Evolutionary conservation across 2,888 invertebrate genomes (phyloP), one percentile per base, ranked within the genome.

Genomic region (Epinotia ramella): DNA sequence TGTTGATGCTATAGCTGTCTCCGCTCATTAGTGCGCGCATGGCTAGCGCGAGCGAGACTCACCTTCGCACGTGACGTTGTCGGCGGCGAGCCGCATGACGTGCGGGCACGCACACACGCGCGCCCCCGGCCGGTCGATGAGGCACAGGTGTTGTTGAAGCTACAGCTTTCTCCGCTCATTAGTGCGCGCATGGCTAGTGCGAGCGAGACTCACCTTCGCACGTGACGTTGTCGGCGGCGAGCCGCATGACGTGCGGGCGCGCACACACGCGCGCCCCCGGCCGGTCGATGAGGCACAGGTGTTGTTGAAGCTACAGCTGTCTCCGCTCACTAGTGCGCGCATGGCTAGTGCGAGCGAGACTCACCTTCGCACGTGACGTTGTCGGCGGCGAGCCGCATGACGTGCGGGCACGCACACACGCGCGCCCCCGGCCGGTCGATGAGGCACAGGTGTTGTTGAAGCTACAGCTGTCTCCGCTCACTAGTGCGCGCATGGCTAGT

Each of bases 241-340:
- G 93, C 60, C 97, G 96, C 97, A 97, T 98, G 70, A 98, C 96
- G 92, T 98, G 98, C 24, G 98, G 98, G 87, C n/a, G n/a, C n/a
- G n/a, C n/a, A n/a, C n/a, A n/a, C 46, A 46, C 13, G 82, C 95
- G 96, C 11, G 94, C 95, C 33, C 91, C 89, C 79, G 96, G 95
- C 16, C 96, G 93, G 46, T 46, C 46, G 16, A 12, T 46, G 13
- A 13, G 4, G 46, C 46, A 46, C 46, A 33, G 6, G 33, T 33
- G 33, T 33, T 28, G 16, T 4, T 3, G 13, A 49, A 49, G 3
- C 4, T 49, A 49, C 16, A 49, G 16, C 49, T 2, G 49, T 49
- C 16, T 49, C 49, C 16, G 13, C 16, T 16, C 16, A 16, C 49
- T 16, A 5, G 16, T 5, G 5, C 6, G 16, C 16, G 5, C 49